Conservation (phyloP, 2,797 vertebrate genomes). For the Danio kyathit region DNA sequence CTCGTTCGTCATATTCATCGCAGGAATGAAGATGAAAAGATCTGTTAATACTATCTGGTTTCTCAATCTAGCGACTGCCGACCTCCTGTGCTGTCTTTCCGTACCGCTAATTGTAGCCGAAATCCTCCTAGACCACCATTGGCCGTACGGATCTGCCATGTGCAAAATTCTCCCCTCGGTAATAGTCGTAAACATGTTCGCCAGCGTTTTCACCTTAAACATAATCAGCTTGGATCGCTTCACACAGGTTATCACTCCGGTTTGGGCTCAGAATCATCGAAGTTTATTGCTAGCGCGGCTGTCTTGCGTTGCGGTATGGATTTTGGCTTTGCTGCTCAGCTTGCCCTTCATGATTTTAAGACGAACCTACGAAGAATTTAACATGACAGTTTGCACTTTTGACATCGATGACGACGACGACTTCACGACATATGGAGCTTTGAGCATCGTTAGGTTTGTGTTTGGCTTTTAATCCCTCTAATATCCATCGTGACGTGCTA, state of each 20-base stretch:
- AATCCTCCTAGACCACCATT: constrained; percentile 70
- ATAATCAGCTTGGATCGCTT: constrained; percentile 83
- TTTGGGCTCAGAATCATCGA: constrained; percentile 86
- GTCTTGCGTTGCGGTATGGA: constrained; percentile 76
- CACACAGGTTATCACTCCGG: constrained; percentile 76
- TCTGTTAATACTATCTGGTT: constrained; percentile 83
- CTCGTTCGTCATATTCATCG: constrained; percentile 82
- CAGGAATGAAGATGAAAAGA: constrained; percentile 80
- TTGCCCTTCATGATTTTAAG: constrained; percentile 77
- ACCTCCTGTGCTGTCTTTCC: constrained; percentile 81
- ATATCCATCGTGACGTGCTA: constrained; percentile 64
- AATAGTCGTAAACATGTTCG: constrained; percentile 84
- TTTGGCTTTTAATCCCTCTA: constrained; percentile 67
- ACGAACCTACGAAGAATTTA: neutral
- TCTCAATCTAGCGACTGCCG: constrained; percentile 82
- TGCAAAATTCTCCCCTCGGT: constrained; percentile 81
- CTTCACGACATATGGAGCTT: neutral
- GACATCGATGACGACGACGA: constrained; percentile 6
- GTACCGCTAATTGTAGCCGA: constrained; percentile 78
- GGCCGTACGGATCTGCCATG: constrained; percentile 78
- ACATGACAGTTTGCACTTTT: constrained; percentile 64
- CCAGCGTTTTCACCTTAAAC: constrained; percentile 81
- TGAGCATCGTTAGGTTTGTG: constrained; percentile 53
- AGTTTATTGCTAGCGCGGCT: constrained; percentile 52
- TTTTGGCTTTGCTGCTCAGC: constrained; percentile 75